Percentiles rank a stretch among this genome's conserved stretches.
Conservation (phyloP, 2,797 vertebrate species). For the Paratrypauchen microcephalus region DNA sequence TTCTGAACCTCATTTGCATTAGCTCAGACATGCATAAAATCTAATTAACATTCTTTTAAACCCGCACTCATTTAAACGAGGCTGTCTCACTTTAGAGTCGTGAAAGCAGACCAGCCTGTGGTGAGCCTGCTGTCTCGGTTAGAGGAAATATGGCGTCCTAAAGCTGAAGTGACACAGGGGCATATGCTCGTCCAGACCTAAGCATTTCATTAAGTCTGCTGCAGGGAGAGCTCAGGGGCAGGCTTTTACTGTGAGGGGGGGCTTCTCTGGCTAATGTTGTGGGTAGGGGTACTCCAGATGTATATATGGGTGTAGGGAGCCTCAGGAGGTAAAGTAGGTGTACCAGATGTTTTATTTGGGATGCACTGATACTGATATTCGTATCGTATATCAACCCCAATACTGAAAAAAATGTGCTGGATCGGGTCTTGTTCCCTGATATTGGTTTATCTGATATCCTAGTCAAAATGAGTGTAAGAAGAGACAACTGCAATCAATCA, state of each 20-base stretch:
- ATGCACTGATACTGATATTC: no score
- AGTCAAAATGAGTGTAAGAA: no score
- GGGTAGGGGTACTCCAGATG: neutral
- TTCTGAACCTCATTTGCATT: neutral
- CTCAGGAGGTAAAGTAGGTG: no score
- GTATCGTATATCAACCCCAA: no score
- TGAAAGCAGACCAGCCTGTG: conserved; percentile 27
- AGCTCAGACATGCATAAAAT: neutral
- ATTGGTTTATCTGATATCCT: no score
- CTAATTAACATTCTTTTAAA: neutral
- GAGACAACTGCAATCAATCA: no score
- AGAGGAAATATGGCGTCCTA: conserved; percentile 51
- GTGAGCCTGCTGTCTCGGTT: conserved; percentile 10
- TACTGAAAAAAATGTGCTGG: no score
- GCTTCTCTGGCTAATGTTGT: conserved; percentile 14
- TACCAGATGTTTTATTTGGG: no score
- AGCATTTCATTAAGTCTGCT: conserved; percentile 59
- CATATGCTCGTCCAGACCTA: conserved; percentile 36
- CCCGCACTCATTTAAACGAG: conserved; percentile 9
- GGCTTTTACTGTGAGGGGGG: no score
- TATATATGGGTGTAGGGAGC: no score
- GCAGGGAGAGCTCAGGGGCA: conserved; percentile 35
- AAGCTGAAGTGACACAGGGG: conserved; percentile 53
- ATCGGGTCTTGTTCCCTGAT: no score
- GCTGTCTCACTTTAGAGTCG: conserved; percentile 20